Evolutionary conservation across 2,888 invertebrate species (phyloP).

Genomic region (Sarcophaga carnaria): DNA sequence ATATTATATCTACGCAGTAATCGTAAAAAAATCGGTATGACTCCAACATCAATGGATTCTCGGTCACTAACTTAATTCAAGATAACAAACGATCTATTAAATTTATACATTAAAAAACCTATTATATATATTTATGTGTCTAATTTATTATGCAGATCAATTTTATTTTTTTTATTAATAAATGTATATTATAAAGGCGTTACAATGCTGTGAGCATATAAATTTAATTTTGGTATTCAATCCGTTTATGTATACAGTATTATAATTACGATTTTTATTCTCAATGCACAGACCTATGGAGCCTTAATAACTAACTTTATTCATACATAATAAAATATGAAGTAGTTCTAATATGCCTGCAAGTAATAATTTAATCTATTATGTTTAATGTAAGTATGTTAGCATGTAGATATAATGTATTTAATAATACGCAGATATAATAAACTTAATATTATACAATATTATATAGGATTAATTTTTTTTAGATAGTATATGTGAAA

Average conservation of each 20-base stretch:
- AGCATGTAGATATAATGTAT: slow-evolving; percentile 20
- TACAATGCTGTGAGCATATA: slow-evolving; percentile 21
- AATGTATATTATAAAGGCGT: slow-evolving; percentile 23
- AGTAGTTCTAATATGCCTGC: slow-evolving; percentile 14
- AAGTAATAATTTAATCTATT: slow-evolving; percentile 37
- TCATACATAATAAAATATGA: slow-evolving; percentile 39
- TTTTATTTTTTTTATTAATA: no score
- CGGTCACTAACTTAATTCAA: no score
- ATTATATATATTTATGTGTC: no score
- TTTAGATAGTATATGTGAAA: slow-evolving; percentile 9
- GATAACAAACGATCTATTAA: no score
- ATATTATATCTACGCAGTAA: no score
- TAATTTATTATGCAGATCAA: no score
- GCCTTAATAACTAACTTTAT: slow-evolving; percentile 26
- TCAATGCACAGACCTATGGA: slow-evolving; percentile 16
- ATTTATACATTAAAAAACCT: no score
- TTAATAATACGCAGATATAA: slow-evolving; percentile 44
- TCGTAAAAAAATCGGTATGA: no score
- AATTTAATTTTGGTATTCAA: not conserved
- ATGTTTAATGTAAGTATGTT: slow-evolving; percentile 23
- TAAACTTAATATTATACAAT: slow-evolving; percentile 61
- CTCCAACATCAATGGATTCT: no score
- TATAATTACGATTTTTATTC: not conserved
- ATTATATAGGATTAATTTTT: slow-evolving; percentile 48
- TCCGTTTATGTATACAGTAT: no score